Base-by-base conservation (phyloP, 2,113 vertebrate genomes). In the Tringa solitaria region DNA sequence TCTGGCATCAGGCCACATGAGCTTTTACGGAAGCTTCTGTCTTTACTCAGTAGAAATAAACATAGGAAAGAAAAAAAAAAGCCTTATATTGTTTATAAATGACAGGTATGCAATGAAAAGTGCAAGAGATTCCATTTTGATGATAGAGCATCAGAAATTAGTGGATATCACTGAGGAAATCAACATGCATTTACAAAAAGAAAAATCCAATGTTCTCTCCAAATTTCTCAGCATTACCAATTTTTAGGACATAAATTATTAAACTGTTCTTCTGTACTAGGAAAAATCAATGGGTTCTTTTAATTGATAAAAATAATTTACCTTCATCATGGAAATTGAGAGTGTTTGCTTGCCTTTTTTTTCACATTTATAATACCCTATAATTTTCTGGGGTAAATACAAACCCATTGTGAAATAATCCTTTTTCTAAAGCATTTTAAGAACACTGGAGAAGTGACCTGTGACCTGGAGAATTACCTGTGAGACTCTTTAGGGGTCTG, bases 121-220 rank as follows among this genome's bases (percentile, higher is more conserved):
- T 50, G 41, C 7, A 81, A 15, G 23, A 37, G 46, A 59, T 87
- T 26, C 2, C 17, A 16, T 84, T 93, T 68, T 33, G 28, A 22
- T 70, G 27, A n/a, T 1, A 35, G 10, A 72, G 8, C 33, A 41
- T 54, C 46, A 89, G 63, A 48, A 80, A 61, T 73, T 35, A 33
- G 50, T 72, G 56, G 26, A 27, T 51, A 61, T 28, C 11, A 59
- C 28, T 37, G 32, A 17, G 73, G 12, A 90, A 77, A 56, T 57
- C 0, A 3, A 4, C 8, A 32, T 0, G 0, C 6, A 37, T 41
- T 60, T 33, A 33, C 20, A 59, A 64, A 81, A 93, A 23, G 8
- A 43, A 86, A 86, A 78, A 45, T 14, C 1, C 15, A 43, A 0
- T 6, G 5, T 72, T 81, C 3, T 60, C 19, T 70, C 15, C 14